Evolutionary conservation across 1,140 invertebrate genomes (phyloP), one percentile per base, ranked within the genome.

Genomic region (Drosophila equinoxialis): DNA sequence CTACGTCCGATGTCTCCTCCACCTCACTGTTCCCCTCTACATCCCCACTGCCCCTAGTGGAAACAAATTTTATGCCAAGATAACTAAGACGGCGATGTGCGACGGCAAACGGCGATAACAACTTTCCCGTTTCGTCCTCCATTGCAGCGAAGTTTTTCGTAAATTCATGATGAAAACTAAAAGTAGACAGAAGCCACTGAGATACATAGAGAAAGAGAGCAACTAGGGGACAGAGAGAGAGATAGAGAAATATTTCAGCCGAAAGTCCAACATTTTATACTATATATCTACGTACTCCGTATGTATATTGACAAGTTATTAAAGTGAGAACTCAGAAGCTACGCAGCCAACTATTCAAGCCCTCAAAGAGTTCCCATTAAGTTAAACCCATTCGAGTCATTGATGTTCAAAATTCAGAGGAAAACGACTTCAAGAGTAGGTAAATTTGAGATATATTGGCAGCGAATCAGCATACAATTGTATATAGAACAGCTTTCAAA

Each of bases 61-160:
- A 89, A 87, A 83, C 83, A 87, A 87, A 87, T 87, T 87, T 87
- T 83, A 89, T 83, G 79, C 84, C 84, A 89, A 87, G 83, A 87
- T 87, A 87, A 87, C 84, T 79, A 74, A 77, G 74, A 77, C 41
- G 57, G 57, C 57, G 57, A 59, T 51, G 35, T 59, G 57, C 57
- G 57, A 59, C 57, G 57, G 57, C 57, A 59, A 62, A 74, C 66
- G 33, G 68, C 68, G 77, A 79, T 68, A 76, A 72, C 61, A 72
- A 79, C 73, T 89, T 83, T 82, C 45, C 64, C 70, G 82, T 64
- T 68, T 58, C 42, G 58, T 39, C 62, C 51, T 48, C 61, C 66
- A 20, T 20, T 63, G 62, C 73, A 74, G 76, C 71, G 69, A 86
- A 79, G 68, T 86, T 86, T 86, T 74, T 68, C 57, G 70, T 74